Evolutionary conservation across 2,797 vertebrate genomes (phyloP), one percentile per base, ranked within the genome.

Genomic region (Tragopan temminckii): DNA sequence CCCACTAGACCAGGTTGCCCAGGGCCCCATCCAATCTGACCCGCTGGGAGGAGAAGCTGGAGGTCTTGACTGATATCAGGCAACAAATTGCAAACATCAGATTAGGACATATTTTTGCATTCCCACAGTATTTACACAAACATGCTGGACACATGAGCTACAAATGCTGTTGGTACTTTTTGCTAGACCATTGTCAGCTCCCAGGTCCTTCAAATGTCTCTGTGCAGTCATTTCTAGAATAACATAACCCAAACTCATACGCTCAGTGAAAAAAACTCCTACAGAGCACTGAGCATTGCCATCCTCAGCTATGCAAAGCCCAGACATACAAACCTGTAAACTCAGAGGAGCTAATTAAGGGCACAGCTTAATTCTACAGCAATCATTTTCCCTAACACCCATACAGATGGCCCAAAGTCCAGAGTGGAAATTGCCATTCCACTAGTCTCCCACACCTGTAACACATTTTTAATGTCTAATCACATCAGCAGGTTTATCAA

Each of bases 301-400:
- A 27, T 76, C 52, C 50, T 72, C 43, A 86, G 67, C 80, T 79
- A 61, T 14, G 43, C 18, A 83, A 83, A 80, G 46, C 38, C 61
- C 74, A 69, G 42, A 69, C 53, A 40, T 33, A 62, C 46, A 90
- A 88, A 77, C 72, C 52, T 69, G 48, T 77, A 93, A 85, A 59
- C 89, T 95, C 91, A 93, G 55, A 91, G 66, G 82, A 85, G 80
- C 59, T 86, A 77, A 89, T 92, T 91, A 91, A 42, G 59, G 45
- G n/a, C 20, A 68, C n/a, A 57, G 75, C 36, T 62, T 80, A 89
- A 67, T 18, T 53, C 42, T 85, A 38, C 57, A 76, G 50, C 76
- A 85, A 23, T 6, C 9, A 6, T 71, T 75, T 63, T 68, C 36
- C 70, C 68, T 52, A 77, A 38, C 36, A 35, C 25, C 52, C 7